phyloP scores from a whole-genome alignment of 2,888 invertebrate genomes.

The Drosophila kuntzei region DNA sequence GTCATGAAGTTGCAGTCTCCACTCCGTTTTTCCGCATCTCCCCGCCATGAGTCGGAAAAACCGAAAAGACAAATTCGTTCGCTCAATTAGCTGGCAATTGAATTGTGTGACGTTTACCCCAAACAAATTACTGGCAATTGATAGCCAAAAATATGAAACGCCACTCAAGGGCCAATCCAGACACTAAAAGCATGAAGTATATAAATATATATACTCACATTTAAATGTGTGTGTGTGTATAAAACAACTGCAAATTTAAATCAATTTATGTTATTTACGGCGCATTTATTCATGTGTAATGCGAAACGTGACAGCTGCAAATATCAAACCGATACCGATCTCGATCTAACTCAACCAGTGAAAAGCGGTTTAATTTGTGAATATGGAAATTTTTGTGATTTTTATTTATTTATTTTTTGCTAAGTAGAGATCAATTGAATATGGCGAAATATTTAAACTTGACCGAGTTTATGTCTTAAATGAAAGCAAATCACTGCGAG shows the following conservation, averaged over 20 bases:
- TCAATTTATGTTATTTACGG: slow-evolving; percentile 71
- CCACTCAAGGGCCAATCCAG: slow-evolving; percentile 40
- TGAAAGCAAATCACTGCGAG: slow-evolving; percentile 15
- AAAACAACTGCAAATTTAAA: slow-evolving; percentile 64
- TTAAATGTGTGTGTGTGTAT: background rate
- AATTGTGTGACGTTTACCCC: slow-evolving; percentile 55
- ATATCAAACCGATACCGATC: slow-evolving; percentile 44
- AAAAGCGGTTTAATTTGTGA: slow-evolving; percentile 46
- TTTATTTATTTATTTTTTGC: slow-evolving; percentile 30
- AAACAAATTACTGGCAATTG: slow-evolving; percentile 53
- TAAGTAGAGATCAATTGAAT: slow-evolving; percentile 44
- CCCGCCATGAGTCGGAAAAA: background rate
- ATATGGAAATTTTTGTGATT: slow-evolving; percentile 41
- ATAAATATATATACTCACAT: slow-evolving; percentile 8
- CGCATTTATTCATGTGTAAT: slow-evolving; percentile 67
- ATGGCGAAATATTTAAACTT: slow-evolving; percentile 54
- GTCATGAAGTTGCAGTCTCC: slow-evolving; percentile 28
- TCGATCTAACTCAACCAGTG: slow-evolving; percentile 53
- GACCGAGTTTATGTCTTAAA: slow-evolving; percentile 55
- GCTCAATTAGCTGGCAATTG: slow-evolving; percentile 66
- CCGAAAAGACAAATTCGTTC: slow-evolving; percentile 5
- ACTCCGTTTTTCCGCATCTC: slow-evolving; percentile 1
- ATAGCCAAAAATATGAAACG: slow-evolving; percentile 70
- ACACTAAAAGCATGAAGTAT: slow-evolving; percentile 17
- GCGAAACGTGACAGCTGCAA: slow-evolving; percentile 65